A percentile compares a stretch with the other conserved stretches of the same genome.
Evolutionary conservation across 2,888 invertebrate genomes (phyloP).

Genomic region (Brachypterus glaber): DNA sequence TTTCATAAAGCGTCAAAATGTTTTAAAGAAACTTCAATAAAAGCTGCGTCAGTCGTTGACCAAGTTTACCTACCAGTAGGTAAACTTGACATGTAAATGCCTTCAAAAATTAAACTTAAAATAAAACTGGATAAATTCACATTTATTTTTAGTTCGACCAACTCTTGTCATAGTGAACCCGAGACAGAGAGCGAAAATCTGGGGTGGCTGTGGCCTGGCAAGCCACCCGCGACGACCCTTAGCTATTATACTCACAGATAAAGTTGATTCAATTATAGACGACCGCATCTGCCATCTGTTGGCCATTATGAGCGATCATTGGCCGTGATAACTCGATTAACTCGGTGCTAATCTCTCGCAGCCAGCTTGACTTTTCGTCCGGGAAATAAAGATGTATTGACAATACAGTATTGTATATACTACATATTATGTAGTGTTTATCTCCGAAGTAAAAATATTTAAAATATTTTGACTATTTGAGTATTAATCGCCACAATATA

Average conservation of each 20-base stretch:
- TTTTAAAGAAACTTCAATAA: too few species aligned
- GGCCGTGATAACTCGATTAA: slow-evolving; percentile 40
- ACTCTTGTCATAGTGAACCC: too few species aligned
- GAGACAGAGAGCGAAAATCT: too few species aligned
- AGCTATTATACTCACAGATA: slow-evolving; percentile 41
- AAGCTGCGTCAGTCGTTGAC: too few species aligned
- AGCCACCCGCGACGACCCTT: slow-evolving; percentile 39
- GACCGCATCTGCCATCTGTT: slow-evolving; percentile 44
- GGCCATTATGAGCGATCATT: slow-evolving; percentile 40
- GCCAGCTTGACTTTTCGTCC: slow-evolving; percentile 26
- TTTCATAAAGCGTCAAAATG: too few species aligned
- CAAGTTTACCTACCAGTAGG: too few species aligned
- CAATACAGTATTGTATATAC: background rate
- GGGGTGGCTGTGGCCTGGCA: slow-evolving; percentile 22
- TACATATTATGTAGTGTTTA: background rate
- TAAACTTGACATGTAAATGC: too few species aligned
- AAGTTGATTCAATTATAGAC: slow-evolving; percentile 43
- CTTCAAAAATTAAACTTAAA: too few species aligned
- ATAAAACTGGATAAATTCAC: too few species aligned
- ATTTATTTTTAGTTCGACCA: too few species aligned
- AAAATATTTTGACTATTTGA: background rate
- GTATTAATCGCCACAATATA: background rate
- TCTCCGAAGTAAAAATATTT: background rate
- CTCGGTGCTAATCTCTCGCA: slow-evolving; percentile 37
- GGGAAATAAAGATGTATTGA: background rate